Evolutionary conservation across 2,888 invertebrate species (phyloP), one percentile per base, ranked within the genome.

Genomic region (Lithosia quadra): DNA sequence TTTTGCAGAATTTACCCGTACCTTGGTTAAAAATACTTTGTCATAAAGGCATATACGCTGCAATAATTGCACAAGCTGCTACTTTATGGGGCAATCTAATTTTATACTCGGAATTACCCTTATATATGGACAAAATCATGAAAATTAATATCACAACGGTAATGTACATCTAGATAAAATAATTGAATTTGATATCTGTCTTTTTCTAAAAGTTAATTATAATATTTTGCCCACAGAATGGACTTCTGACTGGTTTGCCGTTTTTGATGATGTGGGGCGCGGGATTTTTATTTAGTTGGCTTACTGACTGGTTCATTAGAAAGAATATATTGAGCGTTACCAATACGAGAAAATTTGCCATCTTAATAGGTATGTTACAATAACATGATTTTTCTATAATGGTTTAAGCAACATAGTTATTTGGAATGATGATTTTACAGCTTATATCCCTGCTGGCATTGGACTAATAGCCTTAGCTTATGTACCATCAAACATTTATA

Each of bases 1-100:
- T 39, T 34, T 57, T 85, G 1, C 76, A 92, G 92, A 88, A 85
- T 68, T 85, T 94, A 58, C 78, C 93, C 43, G 96, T 97, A 0
- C 98, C 98, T 0, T 98, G 98, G 98, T 85, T n/a, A n/a, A n/a
- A n/a, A n/a, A n/a, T n/a, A n/a, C n/a, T n/a, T n/a, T n/a, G n/a
- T n/a, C n/a, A n/a, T 87, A 15, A 93, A 96, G 92, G 90, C 9
- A 73, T 92, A 70, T 90, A 88, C 56, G 93, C 97, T 0, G 87
- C 96, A n/a, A 95, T 88, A 8, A 86, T 96, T 0, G 96, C 95
- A 0, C 97, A 97, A 74, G 94, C 96, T 60, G 96, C 96, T 0
- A 96, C 96, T 71, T 96, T 96, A 22, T 98, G 97, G 97, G 97
- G 97, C 7, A 97, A 97, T 86, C 96, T 97, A 92, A 97, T 97